These are phyloP conservation scores for Enteromius trimaculatus DNA, from an alignment of 2,797 vertebrate genomes.

Conservation along the genomic window DNA sequence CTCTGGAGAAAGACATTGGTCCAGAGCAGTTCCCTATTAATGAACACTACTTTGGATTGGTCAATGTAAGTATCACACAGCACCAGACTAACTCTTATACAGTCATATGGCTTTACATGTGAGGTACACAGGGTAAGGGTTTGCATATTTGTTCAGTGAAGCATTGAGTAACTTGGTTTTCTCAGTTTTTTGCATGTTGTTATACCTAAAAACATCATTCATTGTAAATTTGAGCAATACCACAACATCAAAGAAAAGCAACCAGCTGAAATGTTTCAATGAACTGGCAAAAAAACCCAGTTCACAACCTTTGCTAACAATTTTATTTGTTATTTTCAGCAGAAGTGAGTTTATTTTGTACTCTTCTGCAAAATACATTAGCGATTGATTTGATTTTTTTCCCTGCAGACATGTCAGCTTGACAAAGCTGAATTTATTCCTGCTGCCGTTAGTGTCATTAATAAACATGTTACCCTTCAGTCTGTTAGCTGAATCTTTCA, in stretches of 20 bases:
- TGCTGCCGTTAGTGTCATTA: constrained; percentile 24
- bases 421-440: constrained; percentile 6
- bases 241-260: not conserved
- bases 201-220: not conserved
- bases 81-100: constrained; percentile 5
- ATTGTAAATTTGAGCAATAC: not conserved
- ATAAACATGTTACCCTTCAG: not conserved
- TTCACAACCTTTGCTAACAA: not conserved
- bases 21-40: constrained; percentile 89
- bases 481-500: not conserved
- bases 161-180: not conserved
- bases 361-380: constrained; percentile 23
- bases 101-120: constrained; percentile 2
- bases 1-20: constrained; percentile 90
- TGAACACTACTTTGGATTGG: constrained; percentile 88
- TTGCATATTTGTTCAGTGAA: constrained; percentile 2
- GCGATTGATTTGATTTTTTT: not conserved
- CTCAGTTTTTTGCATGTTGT: not conserved
- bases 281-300: not conserved
- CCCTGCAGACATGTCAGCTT: constrained; percentile 8
- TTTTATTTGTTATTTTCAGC: not conserved
- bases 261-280: not conserved
- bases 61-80: constrained; percentile 80
- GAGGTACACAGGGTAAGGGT: not conserved
- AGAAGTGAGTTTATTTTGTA: not conserved